These are phyloP conservation scores for Hypotaenidia okinawae DNA, from an alignment of 2,797 vertebrate species.

Conservation along the genomic window DNA sequence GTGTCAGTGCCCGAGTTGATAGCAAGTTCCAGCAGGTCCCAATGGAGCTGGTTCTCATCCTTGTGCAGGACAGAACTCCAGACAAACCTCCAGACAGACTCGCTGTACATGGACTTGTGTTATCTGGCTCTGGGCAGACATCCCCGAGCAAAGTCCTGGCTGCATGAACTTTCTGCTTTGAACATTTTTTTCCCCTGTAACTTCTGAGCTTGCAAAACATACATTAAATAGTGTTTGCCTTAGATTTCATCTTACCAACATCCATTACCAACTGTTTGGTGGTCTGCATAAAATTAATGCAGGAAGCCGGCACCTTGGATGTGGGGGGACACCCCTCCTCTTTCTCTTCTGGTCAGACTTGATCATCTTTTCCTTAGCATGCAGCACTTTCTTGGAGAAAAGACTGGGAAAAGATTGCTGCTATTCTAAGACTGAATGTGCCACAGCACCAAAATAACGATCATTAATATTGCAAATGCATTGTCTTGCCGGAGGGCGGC, in stretches of 20 bases:
- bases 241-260: neutral
- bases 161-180: neutral
- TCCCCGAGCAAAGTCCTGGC: neutral
- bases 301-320: neutral
- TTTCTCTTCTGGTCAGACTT: neutral
- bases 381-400: neutral
- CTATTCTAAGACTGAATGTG: neutral
- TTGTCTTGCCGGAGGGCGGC: conserved; percentile 32
- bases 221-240: neutral
- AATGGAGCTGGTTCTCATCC: neutral
- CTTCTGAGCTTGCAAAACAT: neutral
- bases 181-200: neutral
- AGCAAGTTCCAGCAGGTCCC: neutral
- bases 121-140: neutral
- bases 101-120: accelerated
- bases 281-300: neutral
- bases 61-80: neutral
- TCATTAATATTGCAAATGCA: neutral
- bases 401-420: neutral
- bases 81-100: no score
- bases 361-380: neutral
- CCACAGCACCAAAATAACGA: neutral
- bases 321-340: neutral
- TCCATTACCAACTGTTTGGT: accelerated
- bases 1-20: accelerated